A percentile compares a stretch with the other conserved stretches of the same genome.
These are phyloP conservation scores for Odocoileus virginianus DNA, from an alignment of 2,113 vertebrate species.

Conservation along the genomic window DNA sequence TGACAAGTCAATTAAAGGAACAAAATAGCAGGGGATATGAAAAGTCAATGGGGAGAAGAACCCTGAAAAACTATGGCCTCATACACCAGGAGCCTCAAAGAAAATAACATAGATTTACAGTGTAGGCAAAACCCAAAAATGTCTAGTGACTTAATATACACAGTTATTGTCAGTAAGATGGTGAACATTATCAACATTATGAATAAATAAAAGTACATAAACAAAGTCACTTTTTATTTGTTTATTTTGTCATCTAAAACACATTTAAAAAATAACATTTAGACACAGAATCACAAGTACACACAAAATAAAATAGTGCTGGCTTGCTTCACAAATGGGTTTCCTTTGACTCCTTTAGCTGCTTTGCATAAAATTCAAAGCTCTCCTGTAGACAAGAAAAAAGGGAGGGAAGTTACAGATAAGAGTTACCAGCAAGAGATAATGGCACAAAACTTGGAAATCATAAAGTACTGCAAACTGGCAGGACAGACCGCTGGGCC, in stretches of 20 bases:
- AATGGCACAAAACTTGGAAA: not conserved
- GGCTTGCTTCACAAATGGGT: slow-evolving; percentile 55
- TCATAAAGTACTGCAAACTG: not conserved
- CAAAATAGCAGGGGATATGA: not conserved
- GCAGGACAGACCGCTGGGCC: not conserved
- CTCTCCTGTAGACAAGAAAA: slow-evolving; percentile 82
- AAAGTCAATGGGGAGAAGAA: not conserved
- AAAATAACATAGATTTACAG: not conserved
- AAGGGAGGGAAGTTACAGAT: slow-evolving; percentile 22
- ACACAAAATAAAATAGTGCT: slow-evolving; percentile 35
- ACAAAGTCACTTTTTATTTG: slow-evolving; percentile 43
- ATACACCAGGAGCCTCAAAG: not conserved
- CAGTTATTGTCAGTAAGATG: not conserved
- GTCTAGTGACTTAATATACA: not conserved
- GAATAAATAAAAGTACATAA: slow-evolving; percentile 9
- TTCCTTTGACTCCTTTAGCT: slow-evolving; percentile 76
- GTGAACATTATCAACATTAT: not conserved
- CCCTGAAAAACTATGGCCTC: not conserved
- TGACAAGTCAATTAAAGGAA: not conserved
- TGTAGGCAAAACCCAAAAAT: not conserved
- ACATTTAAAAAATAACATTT: slow-evolving; percentile 61
- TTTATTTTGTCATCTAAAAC: slow-evolving; percentile 58
- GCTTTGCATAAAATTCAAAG: slow-evolving; percentile 86
- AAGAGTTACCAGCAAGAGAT: not conserved
- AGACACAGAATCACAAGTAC: slow-evolving; percentile 59